phyloP scores from a whole-genome alignment of 2,113 vertebrate species.

The Pelmatolapia mariae region DNA sequence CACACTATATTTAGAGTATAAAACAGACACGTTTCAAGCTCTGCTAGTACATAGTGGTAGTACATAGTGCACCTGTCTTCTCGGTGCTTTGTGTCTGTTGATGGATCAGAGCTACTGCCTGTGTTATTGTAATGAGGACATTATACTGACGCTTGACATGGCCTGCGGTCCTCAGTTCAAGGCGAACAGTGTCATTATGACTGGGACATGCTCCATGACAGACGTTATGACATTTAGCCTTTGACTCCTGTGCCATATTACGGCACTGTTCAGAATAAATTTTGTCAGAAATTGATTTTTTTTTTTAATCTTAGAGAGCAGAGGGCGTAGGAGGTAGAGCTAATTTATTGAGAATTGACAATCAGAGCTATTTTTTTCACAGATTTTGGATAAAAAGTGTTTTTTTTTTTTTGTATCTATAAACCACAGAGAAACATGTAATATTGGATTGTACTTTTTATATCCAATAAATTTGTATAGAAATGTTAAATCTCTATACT shows the following conservation, averaged over 20 bases:
- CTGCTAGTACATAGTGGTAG: background rate
- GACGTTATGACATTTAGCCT: constrained; percentile 5
- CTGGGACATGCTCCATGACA: background rate
- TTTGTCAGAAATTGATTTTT: background rate
- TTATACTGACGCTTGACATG: constrained; percentile 9
- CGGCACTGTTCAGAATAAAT: background rate
- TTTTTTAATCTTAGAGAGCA: background rate
- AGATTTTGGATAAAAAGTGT: background rate
- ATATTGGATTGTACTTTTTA: background rate
- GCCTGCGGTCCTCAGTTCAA: background rate
- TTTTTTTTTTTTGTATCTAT: background rate
- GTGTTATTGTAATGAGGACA: constrained; percentile 1
- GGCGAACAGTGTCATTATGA: background rate
- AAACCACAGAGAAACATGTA: background rate
- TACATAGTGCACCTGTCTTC: background rate
- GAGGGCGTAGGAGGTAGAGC: background rate
- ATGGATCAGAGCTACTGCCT: background rate
- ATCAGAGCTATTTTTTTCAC: background rate
- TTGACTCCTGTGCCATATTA: background rate
- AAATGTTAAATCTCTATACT: background rate
- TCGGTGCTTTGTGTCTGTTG: background rate
- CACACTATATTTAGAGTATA: background rate
- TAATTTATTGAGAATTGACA: background rate
- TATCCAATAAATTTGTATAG: background rate
- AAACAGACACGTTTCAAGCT: background rate